These are phyloP conservation scores for Lutraria rhynchaena DNA, from an alignment of 1,140 invertebrate genomes.

Conservation along the genomic window DNA sequence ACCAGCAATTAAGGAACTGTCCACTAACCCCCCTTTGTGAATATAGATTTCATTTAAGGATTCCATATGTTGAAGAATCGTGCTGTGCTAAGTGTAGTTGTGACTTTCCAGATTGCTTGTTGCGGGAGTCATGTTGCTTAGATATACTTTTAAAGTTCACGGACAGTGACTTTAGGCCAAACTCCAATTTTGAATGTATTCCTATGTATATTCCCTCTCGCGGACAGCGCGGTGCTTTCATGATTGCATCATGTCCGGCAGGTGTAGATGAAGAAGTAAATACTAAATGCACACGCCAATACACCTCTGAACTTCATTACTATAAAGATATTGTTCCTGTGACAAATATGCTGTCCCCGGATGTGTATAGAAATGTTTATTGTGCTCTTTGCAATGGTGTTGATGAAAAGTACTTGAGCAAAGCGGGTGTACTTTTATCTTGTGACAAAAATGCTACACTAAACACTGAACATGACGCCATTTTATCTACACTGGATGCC, in stretches of 20 bases:
- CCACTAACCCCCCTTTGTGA: too few species aligned
- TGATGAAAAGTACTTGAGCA: neutral
- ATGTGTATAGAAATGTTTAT: neutral
- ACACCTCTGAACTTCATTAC: neutral
- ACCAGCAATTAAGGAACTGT: too few species aligned
- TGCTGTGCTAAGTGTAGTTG: too few species aligned
- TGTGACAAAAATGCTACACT: neutral
- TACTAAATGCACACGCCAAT: neutral
- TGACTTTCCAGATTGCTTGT: too few species aligned
- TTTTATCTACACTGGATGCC: neutral
- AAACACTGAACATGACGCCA: neutral
- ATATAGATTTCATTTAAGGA: too few species aligned
- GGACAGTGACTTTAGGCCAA: too few species aligned
- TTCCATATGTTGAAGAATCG: too few species aligned
- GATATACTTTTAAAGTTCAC: too few species aligned
- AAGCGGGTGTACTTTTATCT: neutral
- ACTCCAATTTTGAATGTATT: too few species aligned
- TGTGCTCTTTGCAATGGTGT: slow-evolving; percentile 17
- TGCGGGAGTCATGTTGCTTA: too few species aligned
- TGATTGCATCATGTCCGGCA: neutral
- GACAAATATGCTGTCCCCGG: neutral
- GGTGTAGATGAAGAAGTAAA: neutral
- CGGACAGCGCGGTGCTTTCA: neutral
- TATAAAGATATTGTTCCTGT: slow-evolving; percentile 4
- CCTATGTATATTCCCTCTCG: too few species aligned